These are phyloP conservation scores for Bovichtus diacanthus DNA, from an alignment of 2,797 vertebrate species.

Conservation along the genomic window DNA sequence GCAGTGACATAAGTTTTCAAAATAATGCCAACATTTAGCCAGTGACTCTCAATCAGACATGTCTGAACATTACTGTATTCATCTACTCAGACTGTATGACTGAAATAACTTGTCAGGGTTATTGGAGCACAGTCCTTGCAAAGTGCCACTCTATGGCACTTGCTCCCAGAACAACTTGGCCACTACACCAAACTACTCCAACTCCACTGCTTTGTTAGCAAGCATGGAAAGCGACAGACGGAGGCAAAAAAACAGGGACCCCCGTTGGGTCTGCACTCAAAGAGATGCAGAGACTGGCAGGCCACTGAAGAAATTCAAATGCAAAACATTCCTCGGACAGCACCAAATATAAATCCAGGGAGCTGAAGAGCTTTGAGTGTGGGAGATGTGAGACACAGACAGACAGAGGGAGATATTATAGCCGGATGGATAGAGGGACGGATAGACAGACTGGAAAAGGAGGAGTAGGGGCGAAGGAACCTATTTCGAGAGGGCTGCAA, in stretches of 20 bases:
- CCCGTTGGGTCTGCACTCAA: slow-evolving; percentile 14
- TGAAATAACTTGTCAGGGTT: slow-evolving; percentile 1
- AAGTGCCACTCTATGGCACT: slow-evolving; percentile 5
- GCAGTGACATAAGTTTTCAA: not conserved
- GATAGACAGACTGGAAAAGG: slow-evolving; percentile 13
- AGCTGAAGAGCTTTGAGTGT: slow-evolving; percentile 35
- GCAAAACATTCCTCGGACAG: slow-evolving; percentile 39
- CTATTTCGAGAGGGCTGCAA: slow-evolving; percentile 30
- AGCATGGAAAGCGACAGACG: slow-evolving; percentile 29
- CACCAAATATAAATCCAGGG: slow-evolving; percentile 24
- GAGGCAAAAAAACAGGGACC: not conserved
- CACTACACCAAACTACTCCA: slow-evolving; percentile 10
- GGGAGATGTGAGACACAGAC: slow-evolving; percentile 36
- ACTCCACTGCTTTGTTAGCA: slow-evolving; percentile 30
- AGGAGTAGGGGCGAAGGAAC: slow-evolving; percentile 9
- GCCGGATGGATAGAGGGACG: slow-evolving; percentile 9
- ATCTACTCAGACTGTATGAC: slow-evolving; percentile 6
- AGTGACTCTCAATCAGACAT: not conserved
- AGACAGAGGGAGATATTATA: slow-evolving; percentile 8
- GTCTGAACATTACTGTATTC: not conserved
- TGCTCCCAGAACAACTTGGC: slow-evolving; percentile 30
- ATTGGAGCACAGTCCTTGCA: slow-evolving; percentile 20
- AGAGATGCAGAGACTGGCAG: slow-evolving; percentile 33
- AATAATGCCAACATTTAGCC: not conserved
- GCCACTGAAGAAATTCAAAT: slow-evolving; percentile 12